These are phyloP conservation scores for Acrocephalus arundinaceus DNA, from an alignment of 2,113 vertebrate species.

Conservation along the genomic window DNA sequence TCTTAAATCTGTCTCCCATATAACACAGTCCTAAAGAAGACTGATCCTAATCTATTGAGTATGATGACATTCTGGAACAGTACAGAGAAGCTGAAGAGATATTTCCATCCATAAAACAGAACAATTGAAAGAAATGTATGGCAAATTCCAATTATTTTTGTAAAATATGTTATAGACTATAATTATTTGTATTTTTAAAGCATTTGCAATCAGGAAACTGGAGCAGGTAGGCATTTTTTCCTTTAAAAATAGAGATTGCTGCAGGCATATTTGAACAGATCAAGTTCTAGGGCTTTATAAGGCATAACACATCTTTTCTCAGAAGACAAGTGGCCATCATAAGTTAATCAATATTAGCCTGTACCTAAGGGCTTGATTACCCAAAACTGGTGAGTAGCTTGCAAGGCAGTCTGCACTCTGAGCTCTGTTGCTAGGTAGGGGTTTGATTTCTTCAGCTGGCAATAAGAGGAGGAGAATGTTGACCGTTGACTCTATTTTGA, in stretches of 20 bases:
- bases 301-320: not conserved
- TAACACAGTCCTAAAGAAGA: not conserved
- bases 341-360: not conserved
- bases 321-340: not conserved
- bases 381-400: not conserved
- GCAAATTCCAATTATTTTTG: not conserved
- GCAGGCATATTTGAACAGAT: not conserved
- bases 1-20: not conserved
- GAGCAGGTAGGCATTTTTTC: not conserved
- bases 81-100: not conserved
- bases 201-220: not conserved
- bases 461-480: not conserved
- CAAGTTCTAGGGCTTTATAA: not conserved
- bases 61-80: not conserved
- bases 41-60: not conserved
- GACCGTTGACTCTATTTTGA: not conserved
- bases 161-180: not conserved
- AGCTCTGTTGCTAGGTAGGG: not conserved
- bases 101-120: not conserved
- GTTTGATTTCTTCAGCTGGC: not conserved
- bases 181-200: not conserved
- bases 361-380: not conserved
- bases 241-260: not conserved
- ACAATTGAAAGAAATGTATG: not conserved
- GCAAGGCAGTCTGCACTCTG: not conserved